phyloP scores from a whole-genome alignment of 2,888 invertebrate species.

The Deilephila elpenor region DNA sequence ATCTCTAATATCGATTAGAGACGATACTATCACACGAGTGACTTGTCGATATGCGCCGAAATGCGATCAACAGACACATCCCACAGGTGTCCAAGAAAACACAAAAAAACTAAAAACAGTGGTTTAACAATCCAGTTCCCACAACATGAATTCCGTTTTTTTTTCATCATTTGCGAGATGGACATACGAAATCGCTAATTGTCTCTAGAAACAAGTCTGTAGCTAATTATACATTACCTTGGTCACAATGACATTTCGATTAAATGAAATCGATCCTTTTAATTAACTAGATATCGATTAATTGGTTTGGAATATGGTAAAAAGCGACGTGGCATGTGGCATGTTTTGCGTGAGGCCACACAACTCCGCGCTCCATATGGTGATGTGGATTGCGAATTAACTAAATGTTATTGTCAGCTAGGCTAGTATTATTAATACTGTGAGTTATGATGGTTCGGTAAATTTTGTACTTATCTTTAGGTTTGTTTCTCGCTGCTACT shows the following conservation, averaged over 20 bases:
- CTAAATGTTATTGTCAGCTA: not conserved
- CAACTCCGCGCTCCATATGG: not conserved
- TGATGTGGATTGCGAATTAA: not conserved
- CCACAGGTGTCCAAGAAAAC: not conserved
- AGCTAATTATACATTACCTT: slow-evolving; percentile 48
- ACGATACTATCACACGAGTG: not conserved
- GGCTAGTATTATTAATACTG: not conserved
- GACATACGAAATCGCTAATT: slow-evolving; percentile 25
- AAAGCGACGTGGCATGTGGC: slow-evolving; percentile 16
- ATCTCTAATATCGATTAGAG: too few species aligned
- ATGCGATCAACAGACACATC: not conserved
- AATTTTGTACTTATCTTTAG: too few species aligned
- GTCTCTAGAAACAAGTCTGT: slow-evolving; percentile 18
- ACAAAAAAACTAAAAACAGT: not conserved
- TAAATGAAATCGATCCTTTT: slow-evolving; percentile 59
- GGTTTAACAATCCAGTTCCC: slow-evolving; percentile 18
- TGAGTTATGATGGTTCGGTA: too few species aligned
- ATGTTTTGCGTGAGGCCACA: slow-evolving; percentile 15
- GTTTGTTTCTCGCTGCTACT: too few species aligned
- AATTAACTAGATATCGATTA: slow-evolving; percentile 55
- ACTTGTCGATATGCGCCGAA: not conserved
- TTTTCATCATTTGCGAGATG: slow-evolving; percentile 18
- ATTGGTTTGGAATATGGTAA: slow-evolving; percentile 45
- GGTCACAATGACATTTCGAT: slow-evolving; percentile 57
- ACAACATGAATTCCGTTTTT: slow-evolving; percentile 2